Base-by-base conservation (phyloP, 2,888 invertebrate species). In the Pristionchus maxplancki region DNA sequence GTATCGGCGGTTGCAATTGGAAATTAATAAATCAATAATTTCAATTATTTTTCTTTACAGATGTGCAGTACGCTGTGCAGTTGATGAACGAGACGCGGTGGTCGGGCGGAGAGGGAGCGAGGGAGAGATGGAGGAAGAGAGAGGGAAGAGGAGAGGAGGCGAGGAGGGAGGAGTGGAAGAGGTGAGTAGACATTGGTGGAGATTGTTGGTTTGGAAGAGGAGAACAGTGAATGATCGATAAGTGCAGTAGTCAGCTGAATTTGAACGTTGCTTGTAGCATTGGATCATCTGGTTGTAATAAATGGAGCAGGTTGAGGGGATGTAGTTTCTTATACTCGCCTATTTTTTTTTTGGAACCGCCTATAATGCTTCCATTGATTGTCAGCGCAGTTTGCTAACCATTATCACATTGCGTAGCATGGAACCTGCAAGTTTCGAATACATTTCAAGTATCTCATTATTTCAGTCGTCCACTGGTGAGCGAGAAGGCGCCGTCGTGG, bases 41-140 rank as follows among this genome's bases (percentile, higher is more conserved):
- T n/a, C n/a, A 37, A 31, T 31, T 28, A 20, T 44, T 78, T 15
- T 15, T 17, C 17, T 0, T 82, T 50, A 24, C 53, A 82, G 82
- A 82, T n/a, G 50, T 82, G 28, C 31, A 50, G 20, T 82, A 82
- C 53, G 82, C 82, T 28, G 4, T 8, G 28, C 20, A 28, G 28
- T 1, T 82, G 50, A 82, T 82, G 82, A 53, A 82, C 20, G 44
- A 82, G 50, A 53, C 53, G 17, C 50, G 28, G 9, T 82, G 82
- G 82, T 4, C 17, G 28, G 31, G 44, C 48, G 81, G 82, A 82
- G 44, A 78, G n/a, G 82, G 82, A 82, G 31, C 82, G 82, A 53
- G 48, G 31, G 82, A 53, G 31, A 28, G 82, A 50, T 31, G 40
- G 48, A 50, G 50, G n/a, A 48, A 53, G 50, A 82, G 74, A 44